Evolutionary conservation across 2,888 invertebrate genomes (phyloP), one percentile per base, ranked within the genome.

Genomic region (Romanomermis culicivorax): DNA sequence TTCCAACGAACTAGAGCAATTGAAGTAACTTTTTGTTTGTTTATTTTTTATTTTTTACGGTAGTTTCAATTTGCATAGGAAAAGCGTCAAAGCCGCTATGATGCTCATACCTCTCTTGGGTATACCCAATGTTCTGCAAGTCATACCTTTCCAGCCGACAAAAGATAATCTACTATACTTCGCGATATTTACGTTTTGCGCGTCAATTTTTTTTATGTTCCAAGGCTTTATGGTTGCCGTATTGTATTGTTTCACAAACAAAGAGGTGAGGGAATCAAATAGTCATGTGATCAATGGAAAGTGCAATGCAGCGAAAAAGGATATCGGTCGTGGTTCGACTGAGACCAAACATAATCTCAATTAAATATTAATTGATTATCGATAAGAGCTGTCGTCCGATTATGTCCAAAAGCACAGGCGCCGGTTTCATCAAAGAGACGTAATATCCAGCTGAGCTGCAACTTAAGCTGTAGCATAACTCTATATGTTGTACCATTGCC

Each of bases 201-300:
- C 71, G 1, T 67, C 67, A 52, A 70, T 73, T 61, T 66, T 73
- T 52, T 68, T 70, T 47, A 70, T 72, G 63, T 73, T 72, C 58
- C 74, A 74, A 62, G 74, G 74, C 17, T 67, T 74, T 57, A 69
- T 74, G 65, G 71, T 75, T 43, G 66, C 74, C n/a, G 63, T 74
- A 36, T 65, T 75, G 27, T 74, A 74, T 62, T 74, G 74, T 58
- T 74, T 74, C 62, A 66, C 73, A 3, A 74, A 74, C 58, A 69
- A 69, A 57, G 73, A 73, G 66, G 72, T 73, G 57, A 48, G 56
- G 14, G 47, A 17, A 7, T 45, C 14, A n/a, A n/a, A n/a, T n/a
- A n/a, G n/a, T n/a, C n/a, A 36, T 11, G 36, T 36, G 11, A 36
- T 36, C 36, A 36, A 17, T 36, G n/a, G n/a, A n/a, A n/a, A n/a